Evolutionary conservation across 2,113 vertebrate species (phyloP).

Genomic region (Collichthys lucidus): DNA sequence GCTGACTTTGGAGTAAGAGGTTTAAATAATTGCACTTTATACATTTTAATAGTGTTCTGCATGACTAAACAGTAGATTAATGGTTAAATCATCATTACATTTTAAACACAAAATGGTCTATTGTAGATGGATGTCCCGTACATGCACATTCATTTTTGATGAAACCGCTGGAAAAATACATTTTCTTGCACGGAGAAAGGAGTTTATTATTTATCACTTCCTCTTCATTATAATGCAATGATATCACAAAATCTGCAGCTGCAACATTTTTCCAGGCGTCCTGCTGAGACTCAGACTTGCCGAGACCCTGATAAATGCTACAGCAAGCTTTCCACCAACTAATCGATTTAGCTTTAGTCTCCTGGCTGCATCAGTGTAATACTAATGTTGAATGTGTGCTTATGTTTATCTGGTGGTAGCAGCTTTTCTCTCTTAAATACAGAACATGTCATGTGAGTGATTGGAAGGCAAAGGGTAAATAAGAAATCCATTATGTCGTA

Average conservation of each 20-base stretch:
- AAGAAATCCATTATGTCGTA: conserved; percentile 14
- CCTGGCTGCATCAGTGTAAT: conserved; percentile 3
- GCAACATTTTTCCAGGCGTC: conserved; percentile 24
- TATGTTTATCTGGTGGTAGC: conserved; percentile 38
- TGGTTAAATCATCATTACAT: neutral
- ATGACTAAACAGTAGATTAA: neutral
- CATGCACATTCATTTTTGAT: conserved; percentile 4
- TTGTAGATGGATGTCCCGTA: neutral
- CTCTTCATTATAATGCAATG: neutral
- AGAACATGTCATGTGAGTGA: conserved; percentile 10
- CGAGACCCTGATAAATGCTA: conserved; percentile 21
- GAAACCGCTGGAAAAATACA: neutral
- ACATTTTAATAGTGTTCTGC: neutral
- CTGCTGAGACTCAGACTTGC: conserved; percentile 4
- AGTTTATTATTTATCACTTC: conserved; percentile 25
- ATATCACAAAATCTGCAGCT: conserved; percentile 42
- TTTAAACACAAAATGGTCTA: neutral
- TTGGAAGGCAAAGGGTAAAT: conserved; percentile 7
- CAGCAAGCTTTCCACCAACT: neutral
- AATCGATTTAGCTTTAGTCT: neutral
- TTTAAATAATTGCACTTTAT: neutral
- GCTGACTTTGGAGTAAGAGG: neutral
- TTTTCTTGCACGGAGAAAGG: neutral
- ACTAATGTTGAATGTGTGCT: conserved; percentile 19
- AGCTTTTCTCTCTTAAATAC: neutral